A percentile compares a stretch with the other conserved stretches of the same genome.
phyloP scores from a whole-genome alignment of 2,797 vertebrate genomes.

The Galago senegalensis region DNA sequence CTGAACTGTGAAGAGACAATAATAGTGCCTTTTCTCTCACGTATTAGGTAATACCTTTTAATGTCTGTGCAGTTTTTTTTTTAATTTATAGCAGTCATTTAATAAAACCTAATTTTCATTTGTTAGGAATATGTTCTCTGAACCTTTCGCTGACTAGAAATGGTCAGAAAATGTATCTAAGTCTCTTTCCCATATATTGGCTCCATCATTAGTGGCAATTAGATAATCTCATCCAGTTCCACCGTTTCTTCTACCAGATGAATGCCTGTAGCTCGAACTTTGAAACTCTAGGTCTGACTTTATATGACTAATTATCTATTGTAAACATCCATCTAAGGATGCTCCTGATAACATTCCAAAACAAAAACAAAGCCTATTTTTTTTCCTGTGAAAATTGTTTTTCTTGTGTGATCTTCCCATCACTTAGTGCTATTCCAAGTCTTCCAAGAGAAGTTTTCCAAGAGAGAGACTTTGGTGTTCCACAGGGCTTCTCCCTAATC shows the following conservation, averaged over 20 bases:
- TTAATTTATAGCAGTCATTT: slow-evolving; percentile 30
- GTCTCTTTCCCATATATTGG: background rate
- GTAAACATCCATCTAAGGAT: background rate
- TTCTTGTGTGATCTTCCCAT: background rate
- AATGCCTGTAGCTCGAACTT: background rate
- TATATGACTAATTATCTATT: background rate
- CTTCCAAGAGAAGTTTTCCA: background rate
- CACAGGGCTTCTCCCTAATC: rapidly evolving
- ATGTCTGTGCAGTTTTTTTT: background rate
- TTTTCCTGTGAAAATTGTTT: background rate
- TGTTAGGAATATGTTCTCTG: background rate
- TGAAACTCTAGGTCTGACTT: background rate
- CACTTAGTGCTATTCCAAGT: background rate
- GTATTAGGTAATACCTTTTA: background rate
- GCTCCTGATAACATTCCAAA: background rate
- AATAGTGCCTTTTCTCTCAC: background rate
- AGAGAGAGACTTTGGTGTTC: background rate
- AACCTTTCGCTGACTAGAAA: slow-evolving; percentile 25
- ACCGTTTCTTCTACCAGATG: slow-evolving; percentile 2
- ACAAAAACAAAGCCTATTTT: slow-evolving; percentile 1
- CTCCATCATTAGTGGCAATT: background rate
- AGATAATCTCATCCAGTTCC: background rate
- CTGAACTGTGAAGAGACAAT: background rate
- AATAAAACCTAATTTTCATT: background rate
- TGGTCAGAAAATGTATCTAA: background rate